Base-by-base conservation (phyloP, 2,797 vertebrate species). In the Typhlichthys subterraneus region DNA sequence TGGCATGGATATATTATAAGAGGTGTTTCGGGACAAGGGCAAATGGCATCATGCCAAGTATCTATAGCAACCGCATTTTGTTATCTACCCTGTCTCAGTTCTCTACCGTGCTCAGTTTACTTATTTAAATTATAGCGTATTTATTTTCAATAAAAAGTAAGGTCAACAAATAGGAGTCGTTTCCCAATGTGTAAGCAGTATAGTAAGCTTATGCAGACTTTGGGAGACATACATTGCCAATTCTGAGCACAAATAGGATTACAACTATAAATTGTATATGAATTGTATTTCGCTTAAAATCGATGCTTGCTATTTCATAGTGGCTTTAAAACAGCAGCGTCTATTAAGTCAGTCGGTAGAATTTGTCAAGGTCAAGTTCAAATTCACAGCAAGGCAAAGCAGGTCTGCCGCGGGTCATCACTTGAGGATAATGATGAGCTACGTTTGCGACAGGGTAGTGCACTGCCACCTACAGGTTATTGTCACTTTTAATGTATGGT, bases 1-100 rank as follows among this genome's bases (percentile, higher is more conserved):
- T 29, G 4, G 23, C 23, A 4, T 29, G 4, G 53, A 51, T 9
- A 14, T 64, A 23, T 33, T 15, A 38, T 3, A 38, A 45, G 4
- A 59, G 4, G 56, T n/a, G 61, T 12, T 29, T 10, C 46, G 9
- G 54, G 42, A 53, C 59, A 56, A 42, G 76, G 62, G 81, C 68
- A 83, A 67, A 66, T 86, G 84, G 89, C 88, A 89, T 85, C 72
- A 57, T 87, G 84, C 85, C 87, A 90, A 75, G 87, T 91, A 87
- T 86, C 91, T 89, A 92, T 92, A 84, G 91, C 87, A 91, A 92
- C 90, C 82, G 83, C 77, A 83, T 85, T 82, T 67, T 84, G 47
- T 50, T 31, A 76, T 73, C 71, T 81, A 74, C 50, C 60, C 85
- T 75, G 74, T 84, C 80, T 87, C 88, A 85, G 81, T 56, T 56